These are phyloP conservation scores for Copsychus sechellarum DNA, from an alignment of 2,113 vertebrate species.

Conservation along the genomic window DNA sequence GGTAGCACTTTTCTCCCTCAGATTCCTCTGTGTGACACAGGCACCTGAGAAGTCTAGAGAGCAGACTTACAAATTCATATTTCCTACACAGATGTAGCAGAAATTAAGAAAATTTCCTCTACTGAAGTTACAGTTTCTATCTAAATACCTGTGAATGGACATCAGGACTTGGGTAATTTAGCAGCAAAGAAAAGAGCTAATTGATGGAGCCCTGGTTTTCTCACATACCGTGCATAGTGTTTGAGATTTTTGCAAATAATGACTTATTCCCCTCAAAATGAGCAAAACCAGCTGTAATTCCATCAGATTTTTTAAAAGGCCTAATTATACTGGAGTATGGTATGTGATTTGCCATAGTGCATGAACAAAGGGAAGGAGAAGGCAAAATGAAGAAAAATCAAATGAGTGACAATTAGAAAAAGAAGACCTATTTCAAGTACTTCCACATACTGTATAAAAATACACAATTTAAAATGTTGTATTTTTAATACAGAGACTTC, in stretches of 20 bases:
- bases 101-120: background rate
- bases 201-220: background rate
- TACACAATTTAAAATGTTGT: background rate
- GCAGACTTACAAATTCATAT: background rate
- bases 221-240: background rate
- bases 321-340: background rate
- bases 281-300: background rate
- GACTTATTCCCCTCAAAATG: background rate
- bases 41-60: background rate
- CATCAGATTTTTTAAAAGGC: background rate
- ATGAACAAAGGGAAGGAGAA: background rate
- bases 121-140: background rate
- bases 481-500: background rate
- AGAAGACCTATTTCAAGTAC: background rate
- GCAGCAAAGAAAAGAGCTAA: background rate
- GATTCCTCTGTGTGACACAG: background rate
- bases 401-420: background rate
- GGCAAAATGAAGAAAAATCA: background rate
- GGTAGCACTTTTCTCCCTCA: background rate
- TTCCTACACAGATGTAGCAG: background rate
- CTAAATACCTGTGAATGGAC: background rate
- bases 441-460: background rate
- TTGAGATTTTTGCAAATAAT: background rate
- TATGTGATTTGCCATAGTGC: background rate
- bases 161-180: background rate